A percentile compares a stretch with the other conserved stretches of the same genome.
These are phyloP conservation scores for Ciconia stormi DNA, from an alignment of 2,113 vertebrate genomes.

Conservation along the genomic window DNA sequence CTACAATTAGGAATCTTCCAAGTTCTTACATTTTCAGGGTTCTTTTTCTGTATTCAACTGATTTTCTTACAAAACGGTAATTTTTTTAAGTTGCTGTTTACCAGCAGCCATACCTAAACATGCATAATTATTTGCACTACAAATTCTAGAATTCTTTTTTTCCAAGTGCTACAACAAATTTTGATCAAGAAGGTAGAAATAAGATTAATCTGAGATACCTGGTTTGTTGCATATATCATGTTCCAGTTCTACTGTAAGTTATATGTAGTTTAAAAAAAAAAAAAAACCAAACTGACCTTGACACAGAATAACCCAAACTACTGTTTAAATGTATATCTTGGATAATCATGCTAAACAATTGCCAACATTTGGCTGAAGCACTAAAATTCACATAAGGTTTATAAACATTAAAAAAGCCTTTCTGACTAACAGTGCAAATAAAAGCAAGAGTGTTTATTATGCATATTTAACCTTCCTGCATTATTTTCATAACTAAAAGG, in stretches of 20 bases:
- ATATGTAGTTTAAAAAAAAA: background rate
- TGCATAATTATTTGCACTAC: background rate
- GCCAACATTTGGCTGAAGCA: background rate
- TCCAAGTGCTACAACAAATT: background rate
- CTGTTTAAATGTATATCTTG: background rate
- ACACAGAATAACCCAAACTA: background rate
- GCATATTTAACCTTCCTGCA: background rate
- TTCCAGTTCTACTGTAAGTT: constrained; percentile 30
- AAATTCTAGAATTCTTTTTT: background rate
- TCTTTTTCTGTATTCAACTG: background rate
- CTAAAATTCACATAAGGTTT: background rate
- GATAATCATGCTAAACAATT: background rate
- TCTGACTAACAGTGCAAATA: background rate
- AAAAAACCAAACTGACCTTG: background rate
- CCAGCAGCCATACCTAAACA: constrained; percentile 16
- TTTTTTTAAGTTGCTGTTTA: background rate
- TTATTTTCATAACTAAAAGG: constrained; percentile 17
- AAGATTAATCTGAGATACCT: constrained; percentile 3
- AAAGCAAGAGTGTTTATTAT: background rate
- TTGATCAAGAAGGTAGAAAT: background rate
- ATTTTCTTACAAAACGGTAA: background rate
- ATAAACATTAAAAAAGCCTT: background rate
- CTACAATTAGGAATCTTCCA: background rate
- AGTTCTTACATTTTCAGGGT: background rate
- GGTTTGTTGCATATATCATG: constrained; percentile 11